A percentile compares a stretch with the other conserved stretches of the same genome.
Evolutionary conservation across 2,797 vertebrate genomes (phyloP).

Genomic region (Mormyrus hasselquistii): DNA sequence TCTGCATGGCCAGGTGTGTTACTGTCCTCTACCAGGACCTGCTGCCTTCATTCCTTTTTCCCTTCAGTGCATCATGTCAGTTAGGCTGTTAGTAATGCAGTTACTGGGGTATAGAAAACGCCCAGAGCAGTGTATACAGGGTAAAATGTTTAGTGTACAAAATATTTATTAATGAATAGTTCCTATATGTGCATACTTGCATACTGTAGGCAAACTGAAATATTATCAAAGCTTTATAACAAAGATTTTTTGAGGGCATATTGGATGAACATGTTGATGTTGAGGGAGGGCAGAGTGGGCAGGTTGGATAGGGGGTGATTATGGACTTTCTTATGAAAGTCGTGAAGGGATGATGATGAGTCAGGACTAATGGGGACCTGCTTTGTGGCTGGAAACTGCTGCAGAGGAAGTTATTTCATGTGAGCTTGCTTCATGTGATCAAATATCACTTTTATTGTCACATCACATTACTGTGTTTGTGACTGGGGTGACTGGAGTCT

Average conservation of each 20-base stretch:
- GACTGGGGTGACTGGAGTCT: too few species aligned
- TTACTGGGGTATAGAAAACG: background rate
- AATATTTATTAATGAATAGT: background rate
- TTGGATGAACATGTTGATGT: background rate
- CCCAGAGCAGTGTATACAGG: background rate
- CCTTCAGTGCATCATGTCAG: background rate
- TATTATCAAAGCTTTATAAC: background rate
- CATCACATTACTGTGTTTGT: too few species aligned
- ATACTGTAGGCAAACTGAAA: background rate
- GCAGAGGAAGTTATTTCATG: background rate
- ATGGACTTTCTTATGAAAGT: background rate
- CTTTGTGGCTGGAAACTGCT: background rate
- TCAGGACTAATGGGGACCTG: background rate
- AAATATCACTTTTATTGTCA: too few species aligned
- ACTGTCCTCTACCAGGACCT: background rate
- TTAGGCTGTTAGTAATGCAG: background rate
- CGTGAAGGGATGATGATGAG: background rate
- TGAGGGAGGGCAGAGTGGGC: background rate
- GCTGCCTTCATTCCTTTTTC: background rate
- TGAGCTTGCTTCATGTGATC: background rate
- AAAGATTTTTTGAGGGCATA: background rate
- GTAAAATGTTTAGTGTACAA: background rate
- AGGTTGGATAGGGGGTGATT: background rate
- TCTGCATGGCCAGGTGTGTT: background rate
- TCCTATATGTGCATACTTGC: background rate